phyloP scores from a whole-genome alignment of 2,113 vertebrate genomes.

The Chloebia gouldiae region DNA sequence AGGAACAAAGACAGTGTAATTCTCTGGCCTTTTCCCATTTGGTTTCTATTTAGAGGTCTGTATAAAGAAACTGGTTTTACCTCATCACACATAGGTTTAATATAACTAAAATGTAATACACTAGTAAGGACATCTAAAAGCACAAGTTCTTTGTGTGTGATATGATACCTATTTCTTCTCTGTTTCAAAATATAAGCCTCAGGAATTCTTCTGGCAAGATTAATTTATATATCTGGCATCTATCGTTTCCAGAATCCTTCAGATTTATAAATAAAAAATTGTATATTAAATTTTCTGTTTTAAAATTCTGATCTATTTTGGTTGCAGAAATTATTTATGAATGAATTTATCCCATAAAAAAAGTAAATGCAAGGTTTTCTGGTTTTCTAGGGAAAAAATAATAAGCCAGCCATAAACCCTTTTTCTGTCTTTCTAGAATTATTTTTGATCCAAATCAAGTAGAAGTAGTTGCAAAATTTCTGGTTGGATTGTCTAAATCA shows the following conservation, averaged over 20 bases:
- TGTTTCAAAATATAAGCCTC: not conserved
- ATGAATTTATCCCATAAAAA: not conserved
- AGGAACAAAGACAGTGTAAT: not conserved
- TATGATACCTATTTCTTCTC: not conserved
- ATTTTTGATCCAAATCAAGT: not conserved
- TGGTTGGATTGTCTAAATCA: not conserved
- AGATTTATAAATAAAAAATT: not conserved
- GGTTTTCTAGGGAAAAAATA: not conserved
- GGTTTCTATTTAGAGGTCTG: not conserved
- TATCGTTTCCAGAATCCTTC: not conserved
- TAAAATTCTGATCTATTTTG: not conserved
- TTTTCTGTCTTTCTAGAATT: not conserved
- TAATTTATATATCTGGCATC: not conserved
- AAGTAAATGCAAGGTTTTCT: not conserved
- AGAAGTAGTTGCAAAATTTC: not conserved
- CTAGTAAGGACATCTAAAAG: not conserved
- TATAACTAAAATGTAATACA: not conserved
- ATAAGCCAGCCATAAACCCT: rapidly evolving
- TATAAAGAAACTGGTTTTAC: not conserved
- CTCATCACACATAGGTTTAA: not conserved
- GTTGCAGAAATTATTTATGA: not conserved
- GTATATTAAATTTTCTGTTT: not conserved
- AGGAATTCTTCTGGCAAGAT: not conserved
- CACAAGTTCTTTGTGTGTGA: not conserved
- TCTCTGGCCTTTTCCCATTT: not conserved